These are phyloP conservation scores for Cinclus cinclus DNA, from an alignment of 2,113 vertebrate species.

Conservation along the genomic window DNA sequence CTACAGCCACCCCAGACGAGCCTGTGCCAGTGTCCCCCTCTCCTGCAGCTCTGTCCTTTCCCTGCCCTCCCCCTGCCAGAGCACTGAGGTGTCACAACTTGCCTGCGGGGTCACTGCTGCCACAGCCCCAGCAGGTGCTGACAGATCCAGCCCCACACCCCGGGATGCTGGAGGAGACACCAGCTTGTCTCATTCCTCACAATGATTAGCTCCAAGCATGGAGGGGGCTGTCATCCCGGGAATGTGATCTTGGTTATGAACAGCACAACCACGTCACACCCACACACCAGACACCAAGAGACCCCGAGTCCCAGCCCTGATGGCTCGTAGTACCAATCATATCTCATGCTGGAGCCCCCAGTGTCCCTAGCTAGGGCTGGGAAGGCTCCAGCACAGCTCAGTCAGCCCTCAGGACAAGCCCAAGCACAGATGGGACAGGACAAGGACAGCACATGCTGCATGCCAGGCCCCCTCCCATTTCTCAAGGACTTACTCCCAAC, in stretches of 20 bases:
- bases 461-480: background rate
- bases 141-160: background rate
- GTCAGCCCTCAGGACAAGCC: background rate
- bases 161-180: background rate
- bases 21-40: fast-evolving
- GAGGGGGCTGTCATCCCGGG: background rate
- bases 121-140: background rate
- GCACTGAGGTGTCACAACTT: fast-evolving
- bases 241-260: background rate
- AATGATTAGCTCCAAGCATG: background rate
- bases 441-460: background rate
- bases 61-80: background rate
- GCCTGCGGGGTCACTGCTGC: background rate
- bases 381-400: background rate
- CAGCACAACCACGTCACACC: background rate
- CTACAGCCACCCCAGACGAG: background rate
- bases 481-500: background rate
- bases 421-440: background rate
- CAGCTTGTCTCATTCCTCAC: background rate
- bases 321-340: fast-evolving
- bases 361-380: background rate
- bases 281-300: background rate
- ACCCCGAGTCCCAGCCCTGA: background rate
- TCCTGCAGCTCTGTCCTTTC: background rate
- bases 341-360: background rate